Evolutionary conservation across 1,140 invertebrate species (phyloP).

Genomic region (Metaphire vulgaris): DNA sequence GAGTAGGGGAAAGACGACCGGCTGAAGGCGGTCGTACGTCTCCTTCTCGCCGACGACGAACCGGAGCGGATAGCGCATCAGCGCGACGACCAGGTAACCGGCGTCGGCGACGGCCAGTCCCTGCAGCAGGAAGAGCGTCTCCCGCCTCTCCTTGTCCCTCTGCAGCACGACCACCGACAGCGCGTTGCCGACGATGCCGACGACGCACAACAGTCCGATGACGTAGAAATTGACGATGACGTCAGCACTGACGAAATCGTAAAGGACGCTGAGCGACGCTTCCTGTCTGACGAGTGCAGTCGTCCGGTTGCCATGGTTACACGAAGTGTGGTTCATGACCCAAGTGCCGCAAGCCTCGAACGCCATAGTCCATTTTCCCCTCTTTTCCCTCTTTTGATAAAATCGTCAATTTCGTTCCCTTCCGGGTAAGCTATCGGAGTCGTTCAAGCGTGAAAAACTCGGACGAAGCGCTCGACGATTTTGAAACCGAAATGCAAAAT

Average conservation of each 20-base stretch:
- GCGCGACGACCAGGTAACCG: slow-evolving; percentile 19
- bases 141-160: slow-evolving; percentile 21
- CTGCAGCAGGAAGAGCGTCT: slow-evolving; percentile 23
- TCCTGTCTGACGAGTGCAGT: neutral
- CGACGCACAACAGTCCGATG: slow-evolving; percentile 3
- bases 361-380: neutral
- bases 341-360: neutral
- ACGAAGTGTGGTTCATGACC: neutral
- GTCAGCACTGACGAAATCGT: neutral
- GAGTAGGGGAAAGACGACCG: slow-evolving; percentile 15
- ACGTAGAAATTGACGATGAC: slow-evolving; percentile 24
- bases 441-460: too few species aligned
- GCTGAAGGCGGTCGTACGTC: slow-evolving; percentile 14
- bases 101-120: slow-evolving; percentile 20
- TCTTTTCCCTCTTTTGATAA: too few species aligned
- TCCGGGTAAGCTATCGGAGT: too few species aligned
- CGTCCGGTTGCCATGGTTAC: neutral
- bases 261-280: neutral
- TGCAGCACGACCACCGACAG: slow-evolving; percentile 21
- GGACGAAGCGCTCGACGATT: too few species aligned
- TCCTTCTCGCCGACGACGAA: slow-evolving; percentile 7
- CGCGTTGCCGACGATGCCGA: slow-evolving; percentile 22
- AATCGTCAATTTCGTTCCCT: too few species aligned
- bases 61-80: slow-evolving; percentile 21
- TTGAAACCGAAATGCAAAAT: too few species aligned